A percentile compares a stretch with the other conserved stretches of the same genome.
Conservation (phyloP, 2,797 vertebrate species). For the Amniataba percoides region DNA sequence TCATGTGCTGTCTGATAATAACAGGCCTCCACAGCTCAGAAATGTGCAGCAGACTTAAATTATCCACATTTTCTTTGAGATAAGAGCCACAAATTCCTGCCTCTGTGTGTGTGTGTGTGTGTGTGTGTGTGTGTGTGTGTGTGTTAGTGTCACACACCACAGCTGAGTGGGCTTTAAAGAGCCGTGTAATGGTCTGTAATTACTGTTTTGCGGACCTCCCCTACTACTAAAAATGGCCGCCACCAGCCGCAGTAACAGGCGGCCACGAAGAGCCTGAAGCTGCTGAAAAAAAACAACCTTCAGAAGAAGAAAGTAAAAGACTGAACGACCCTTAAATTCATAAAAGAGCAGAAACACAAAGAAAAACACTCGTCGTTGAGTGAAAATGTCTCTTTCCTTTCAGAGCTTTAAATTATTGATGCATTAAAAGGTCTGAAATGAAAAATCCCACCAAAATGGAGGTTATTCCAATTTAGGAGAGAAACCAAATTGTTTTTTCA, state of each 20-base stretch:
- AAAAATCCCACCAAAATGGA: not conserved
- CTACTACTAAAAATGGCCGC: slow-evolving; percentile 47
- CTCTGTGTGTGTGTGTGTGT: not conserved
- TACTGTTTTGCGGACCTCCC: slow-evolving; percentile 27
- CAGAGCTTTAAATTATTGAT: slow-evolving; percentile 1
- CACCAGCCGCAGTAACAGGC: not conserved
- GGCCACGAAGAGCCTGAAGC: not conserved
- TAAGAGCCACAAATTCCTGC: slow-evolving; percentile 45
- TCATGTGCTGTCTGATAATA: slow-evolving; percentile 37
- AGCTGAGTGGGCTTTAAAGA: slow-evolving; percentile 42
- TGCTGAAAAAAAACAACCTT: not conserved
- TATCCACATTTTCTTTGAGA: slow-evolving; percentile 41
- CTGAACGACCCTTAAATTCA: too few species aligned
- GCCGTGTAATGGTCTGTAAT: slow-evolving; percentile 51
- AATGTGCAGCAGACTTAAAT: slow-evolving; percentile 40
- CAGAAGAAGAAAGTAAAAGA: not conserved
- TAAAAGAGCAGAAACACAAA: too few species aligned
- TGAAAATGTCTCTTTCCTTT: not conserved
- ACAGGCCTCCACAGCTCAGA: slow-evolving; percentile 32
- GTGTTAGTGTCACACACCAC: slow-evolving; percentile 20
- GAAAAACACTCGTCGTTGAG: too few species aligned
- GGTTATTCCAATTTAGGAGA: not conserved
- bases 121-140: slow-evolving; percentile 10
- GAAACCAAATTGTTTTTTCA: not conserved
- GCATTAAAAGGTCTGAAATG: not conserved